These are phyloP conservation scores for Ochropacha duplaris DNA, from an alignment of 2,888 invertebrate genomes.

Conservation along the genomic window DNA sequence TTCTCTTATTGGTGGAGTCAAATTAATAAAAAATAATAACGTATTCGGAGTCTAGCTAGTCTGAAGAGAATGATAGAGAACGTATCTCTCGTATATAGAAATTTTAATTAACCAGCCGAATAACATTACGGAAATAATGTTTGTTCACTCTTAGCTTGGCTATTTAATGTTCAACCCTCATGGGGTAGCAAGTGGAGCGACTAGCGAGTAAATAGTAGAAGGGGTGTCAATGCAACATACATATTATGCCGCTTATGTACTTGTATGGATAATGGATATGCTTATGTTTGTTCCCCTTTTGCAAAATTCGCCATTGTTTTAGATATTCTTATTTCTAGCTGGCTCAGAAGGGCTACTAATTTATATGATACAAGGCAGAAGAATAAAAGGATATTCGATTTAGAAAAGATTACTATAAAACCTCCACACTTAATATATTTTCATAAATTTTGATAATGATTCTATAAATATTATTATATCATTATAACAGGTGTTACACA, in stretches of 20 bases:
- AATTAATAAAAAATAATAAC: neutral
- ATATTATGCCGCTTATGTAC: neutral
- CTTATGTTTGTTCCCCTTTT: neutral
- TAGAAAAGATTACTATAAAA: neutral
- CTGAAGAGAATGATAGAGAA: neutral
- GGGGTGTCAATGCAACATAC: conserved; percentile 22
- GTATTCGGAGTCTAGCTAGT: neutral
- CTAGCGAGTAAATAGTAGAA: conserved; percentile 37
- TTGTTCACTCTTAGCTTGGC: conserved; percentile 16
- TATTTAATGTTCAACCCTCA: conserved; percentile 26
- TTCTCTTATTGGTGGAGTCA: too few species aligned
- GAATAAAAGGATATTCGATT: neutral
- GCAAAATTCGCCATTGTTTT: neutral
- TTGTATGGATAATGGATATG: neutral
- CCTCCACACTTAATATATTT: neutral
- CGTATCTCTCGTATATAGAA: neutral
- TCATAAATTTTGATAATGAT: neutral
- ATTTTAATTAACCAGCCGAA: neutral
- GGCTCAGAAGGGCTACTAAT: neutral
- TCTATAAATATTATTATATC: neutral
- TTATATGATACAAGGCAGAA: neutral
- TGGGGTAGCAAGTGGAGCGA: conserved; percentile 42
- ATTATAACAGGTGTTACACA: neutral
- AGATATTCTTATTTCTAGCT: neutral
- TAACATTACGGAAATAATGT: neutral